phyloP scores from a whole-genome alignment of 2,888 invertebrate species.

The Arge pagana region DNA sequence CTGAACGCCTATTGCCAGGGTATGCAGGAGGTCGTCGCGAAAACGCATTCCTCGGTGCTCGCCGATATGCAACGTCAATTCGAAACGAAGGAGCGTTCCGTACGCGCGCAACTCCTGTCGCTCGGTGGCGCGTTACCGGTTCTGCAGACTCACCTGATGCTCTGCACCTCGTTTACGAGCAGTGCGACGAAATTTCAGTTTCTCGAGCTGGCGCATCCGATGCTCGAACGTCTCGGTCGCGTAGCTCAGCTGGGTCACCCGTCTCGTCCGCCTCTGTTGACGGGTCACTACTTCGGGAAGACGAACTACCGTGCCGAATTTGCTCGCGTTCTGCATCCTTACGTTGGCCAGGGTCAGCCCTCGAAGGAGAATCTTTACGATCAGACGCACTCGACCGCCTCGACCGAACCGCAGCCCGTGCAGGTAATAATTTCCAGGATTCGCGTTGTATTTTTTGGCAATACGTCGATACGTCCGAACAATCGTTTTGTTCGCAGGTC shows the following conservation, averaged over 20 bases:
- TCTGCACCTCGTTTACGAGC: slow-evolving; percentile 73
- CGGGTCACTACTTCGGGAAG: slow-evolving; percentile 46
- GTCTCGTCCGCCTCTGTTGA: slow-evolving; percentile 56
- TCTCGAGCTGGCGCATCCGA: slow-evolving; percentile 69
- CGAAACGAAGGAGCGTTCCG: slow-evolving; percentile 63
- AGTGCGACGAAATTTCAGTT: slow-evolving; percentile 77
- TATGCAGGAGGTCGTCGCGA: slow-evolving; percentile 69
- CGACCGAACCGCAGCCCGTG: slow-evolving; percentile 44
- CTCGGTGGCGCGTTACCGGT: slow-evolving; percentile 70
- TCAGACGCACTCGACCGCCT: slow-evolving; percentile 40
- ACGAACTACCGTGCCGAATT: slow-evolving; percentile 70
- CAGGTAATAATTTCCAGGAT: slow-evolving; percentile 37
- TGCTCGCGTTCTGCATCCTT: slow-evolving; percentile 66
- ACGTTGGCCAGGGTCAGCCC: slow-evolving; percentile 57
- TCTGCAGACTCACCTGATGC: slow-evolving; percentile 70
- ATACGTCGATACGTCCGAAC: background rate
- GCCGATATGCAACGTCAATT: slow-evolving; percentile 70
- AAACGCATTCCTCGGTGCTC: slow-evolving; percentile 69
- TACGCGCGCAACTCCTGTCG: slow-evolving; percentile 62
- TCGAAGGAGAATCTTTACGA: slow-evolving; percentile 48
- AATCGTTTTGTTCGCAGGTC: slow-evolving; percentile 16
- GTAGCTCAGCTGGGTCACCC: slow-evolving; percentile 70
- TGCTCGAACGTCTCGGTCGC: slow-evolving; percentile 69
- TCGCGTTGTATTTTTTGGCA: background rate
- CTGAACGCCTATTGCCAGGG: slow-evolving; percentile 71